Conservation (phyloP, 2,797 vertebrate species). For the Silurus aristotelis region DNA sequence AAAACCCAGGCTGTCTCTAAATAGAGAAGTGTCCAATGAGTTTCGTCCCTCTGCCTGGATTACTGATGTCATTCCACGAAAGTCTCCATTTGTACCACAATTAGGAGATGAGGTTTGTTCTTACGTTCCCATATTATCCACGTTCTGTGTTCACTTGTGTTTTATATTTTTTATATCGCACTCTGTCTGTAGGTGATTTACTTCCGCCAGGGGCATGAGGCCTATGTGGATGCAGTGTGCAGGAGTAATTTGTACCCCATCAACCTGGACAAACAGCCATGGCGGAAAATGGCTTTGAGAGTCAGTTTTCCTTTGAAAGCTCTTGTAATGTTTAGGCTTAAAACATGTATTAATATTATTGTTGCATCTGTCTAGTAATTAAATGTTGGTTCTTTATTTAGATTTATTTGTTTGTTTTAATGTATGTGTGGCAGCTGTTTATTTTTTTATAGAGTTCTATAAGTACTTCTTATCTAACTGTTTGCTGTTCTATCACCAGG, state of each 20-base stretch:
- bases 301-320: constrained; percentile 69
- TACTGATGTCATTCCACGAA: constrained; percentile 90
- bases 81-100: constrained; percentile 95
- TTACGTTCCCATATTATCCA: neutral
- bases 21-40: constrained; percentile 82
- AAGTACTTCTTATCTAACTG: neutral
- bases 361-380: neutral
- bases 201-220: constrained; percentile 96
- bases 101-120: constrained; percentile 93
- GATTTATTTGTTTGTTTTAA: neutral
- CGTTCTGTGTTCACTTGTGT: neutral
- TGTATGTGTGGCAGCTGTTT: neutral
- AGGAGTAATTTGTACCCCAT: constrained; percentile 86
- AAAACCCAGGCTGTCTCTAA: constrained; percentile 73
- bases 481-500: constrained; percentile 69
- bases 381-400: neutral
- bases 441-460: neutral
- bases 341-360: neutral
- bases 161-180: neutral
- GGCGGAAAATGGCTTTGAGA: constrained; percentile 92
- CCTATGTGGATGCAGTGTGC: constrained; percentile 91
- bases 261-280: constrained; percentile 91
- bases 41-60: constrained; percentile 93
- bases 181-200: constrained; percentile 85
- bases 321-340: neutral